Conservation (phyloP, 2,888 invertebrate species). For the Coleophora deauratella region DNA sequence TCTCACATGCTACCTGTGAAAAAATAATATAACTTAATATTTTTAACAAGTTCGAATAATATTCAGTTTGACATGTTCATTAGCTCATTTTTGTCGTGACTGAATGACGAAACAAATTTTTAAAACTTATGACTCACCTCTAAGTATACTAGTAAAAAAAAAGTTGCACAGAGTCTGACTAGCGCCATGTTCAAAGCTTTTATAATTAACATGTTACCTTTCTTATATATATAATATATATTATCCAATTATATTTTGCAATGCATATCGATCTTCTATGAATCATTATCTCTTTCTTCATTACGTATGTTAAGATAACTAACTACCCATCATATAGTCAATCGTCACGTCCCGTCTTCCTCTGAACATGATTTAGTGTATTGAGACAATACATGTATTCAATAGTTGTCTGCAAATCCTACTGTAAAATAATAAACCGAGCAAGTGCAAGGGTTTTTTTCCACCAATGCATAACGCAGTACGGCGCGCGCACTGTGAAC, state of each 20-base stretch:
- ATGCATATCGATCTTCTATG: conserved; percentile 28
- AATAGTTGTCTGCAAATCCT: no score
- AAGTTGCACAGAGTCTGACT: conserved; percentile 29
- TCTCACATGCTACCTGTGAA: conserved; percentile 1
- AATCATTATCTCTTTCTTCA: conserved; percentile 23
- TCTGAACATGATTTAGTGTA: no score
- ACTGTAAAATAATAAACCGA: no score
- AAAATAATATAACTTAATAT: not conserved
- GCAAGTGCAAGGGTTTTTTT: no score
- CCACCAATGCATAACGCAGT: no score
- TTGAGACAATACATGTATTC: no score
- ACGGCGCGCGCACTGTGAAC: no score
- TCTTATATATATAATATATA: conserved; percentile 44
- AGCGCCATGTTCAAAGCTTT: conserved; percentile 44
- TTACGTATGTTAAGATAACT: conserved; percentile 16
- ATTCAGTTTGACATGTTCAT: no score
- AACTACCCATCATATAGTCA: conserved; percentile 23
- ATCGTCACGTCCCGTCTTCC: no score
- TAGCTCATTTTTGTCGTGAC: no score
- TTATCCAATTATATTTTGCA: conserved; percentile 26
- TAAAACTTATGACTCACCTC: conserved; percentile 1
- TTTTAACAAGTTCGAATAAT: no score
- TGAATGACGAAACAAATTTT: not conserved
- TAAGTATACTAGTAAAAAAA: conserved; percentile 30
- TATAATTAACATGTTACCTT: conserved; percentile 23